Base-by-base conservation (phyloP, 2,797 vertebrate species). In the Tolypeutes matacus region DNA sequence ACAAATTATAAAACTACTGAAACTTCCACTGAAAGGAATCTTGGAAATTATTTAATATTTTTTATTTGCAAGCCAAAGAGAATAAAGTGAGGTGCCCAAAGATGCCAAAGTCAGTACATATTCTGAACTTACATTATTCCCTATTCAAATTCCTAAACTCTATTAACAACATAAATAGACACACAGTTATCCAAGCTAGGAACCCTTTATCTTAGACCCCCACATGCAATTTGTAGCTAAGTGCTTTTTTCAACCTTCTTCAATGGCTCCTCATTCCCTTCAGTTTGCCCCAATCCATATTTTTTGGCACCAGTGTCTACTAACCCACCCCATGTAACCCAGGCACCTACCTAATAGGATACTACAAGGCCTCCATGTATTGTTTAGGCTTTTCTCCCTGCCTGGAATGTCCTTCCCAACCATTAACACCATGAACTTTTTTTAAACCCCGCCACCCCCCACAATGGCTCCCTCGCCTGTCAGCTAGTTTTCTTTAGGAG, bases 371-470 rank as follows among this genome's bases (percentile, higher is more conserved):
- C 85, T 93, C 64, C 21, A 31, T 3, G 25, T 73, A 73, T 83
- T 78, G 13, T 36, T 95, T 76, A 91, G 64, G 29, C 29, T 82
- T 81, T 91, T 85, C 69, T 91, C 29, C 60, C 25, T 29, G 31
- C 88, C 56, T 88, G 51, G 53, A 96, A 87, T 46, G 31, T 29
- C 36, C 11, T 94, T 96, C 85, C 69, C 76, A 94, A 56, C 29
- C 29, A 69, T 91, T n/a, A 88, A 27, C 20, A 93, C 34, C 49
- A 76, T 20, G 21, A 94, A 94, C 93, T 65, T 23, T 86, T 91
- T 46, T 46, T 46, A n/a, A n/a, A n/a, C n/a, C n/a, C n/a, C n/a
- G n/a, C 42, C 42, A 5, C 42, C 9, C 42, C 42, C 42, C 42
- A 5, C 42, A 5, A 46, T 46, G 42, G 42, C 42, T 46, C 42